These are phyloP conservation scores for Gasterosteus aculeatus DNA, from an alignment of 2,113 vertebrate species.

Conservation along the genomic window DNA sequence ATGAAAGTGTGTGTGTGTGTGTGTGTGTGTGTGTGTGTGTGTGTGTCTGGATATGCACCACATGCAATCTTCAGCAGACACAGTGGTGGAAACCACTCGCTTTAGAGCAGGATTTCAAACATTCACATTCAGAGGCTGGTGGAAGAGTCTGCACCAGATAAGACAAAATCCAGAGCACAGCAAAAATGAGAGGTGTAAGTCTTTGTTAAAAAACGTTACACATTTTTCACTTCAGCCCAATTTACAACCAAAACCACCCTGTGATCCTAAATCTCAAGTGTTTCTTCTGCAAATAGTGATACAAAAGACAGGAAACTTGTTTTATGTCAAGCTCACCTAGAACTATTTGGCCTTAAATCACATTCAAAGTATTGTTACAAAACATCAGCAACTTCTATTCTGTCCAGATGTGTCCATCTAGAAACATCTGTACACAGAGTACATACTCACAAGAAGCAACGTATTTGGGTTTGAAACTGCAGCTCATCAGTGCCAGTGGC, in stretches of 20 bases:
- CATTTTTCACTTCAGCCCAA: not conserved
- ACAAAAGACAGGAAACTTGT: conserved; percentile 1
- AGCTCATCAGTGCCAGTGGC: not conserved
- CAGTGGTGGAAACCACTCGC: conserved; percentile 27
- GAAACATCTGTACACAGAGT: not conserved
- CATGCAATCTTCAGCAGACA: not conserved
- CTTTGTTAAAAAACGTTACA: not conserved
- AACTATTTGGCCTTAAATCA: not conserved
- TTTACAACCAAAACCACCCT: not conserved
- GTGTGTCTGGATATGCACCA: not conserved
- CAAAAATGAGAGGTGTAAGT: not conserved
- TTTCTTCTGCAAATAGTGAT: not conserved
- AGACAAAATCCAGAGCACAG: not conserved
- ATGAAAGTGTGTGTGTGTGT: not conserved
- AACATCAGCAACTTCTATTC: not conserved
- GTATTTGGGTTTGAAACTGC: not conserved
- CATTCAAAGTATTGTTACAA: not conserved
- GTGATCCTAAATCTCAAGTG: not conserved
- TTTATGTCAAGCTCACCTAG: not conserved
- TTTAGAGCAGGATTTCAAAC: not conserved
- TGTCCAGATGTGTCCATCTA: too few relatives aligned
- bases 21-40: too few relatives aligned
- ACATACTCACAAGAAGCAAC: not conserved
- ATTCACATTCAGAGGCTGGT: not conserved
- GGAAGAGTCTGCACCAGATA: conserved; percentile 1